A percentile compares a stretch with the other conserved stretches of the same genome.
Conservation (phyloP, 1,140 invertebrate species). For the Atta cephalotes region DNA sequence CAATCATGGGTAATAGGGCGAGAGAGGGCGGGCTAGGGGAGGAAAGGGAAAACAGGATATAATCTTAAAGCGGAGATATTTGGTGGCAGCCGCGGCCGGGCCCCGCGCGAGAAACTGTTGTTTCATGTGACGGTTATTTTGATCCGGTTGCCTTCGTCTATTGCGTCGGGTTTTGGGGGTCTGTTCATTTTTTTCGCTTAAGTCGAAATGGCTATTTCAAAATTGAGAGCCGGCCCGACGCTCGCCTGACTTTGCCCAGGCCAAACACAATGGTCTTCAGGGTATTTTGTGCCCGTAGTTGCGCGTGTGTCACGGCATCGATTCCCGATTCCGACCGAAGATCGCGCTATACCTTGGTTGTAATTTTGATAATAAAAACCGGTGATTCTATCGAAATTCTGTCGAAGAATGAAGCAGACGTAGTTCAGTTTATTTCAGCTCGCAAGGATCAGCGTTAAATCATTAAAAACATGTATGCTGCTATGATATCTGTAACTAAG, state of each 20-base stretch:
- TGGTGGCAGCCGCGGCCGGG: constrained; percentile 83
- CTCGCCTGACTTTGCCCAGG: constrained; percentile 86
- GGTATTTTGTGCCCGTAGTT: constrained; percentile 67
- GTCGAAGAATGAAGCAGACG: neutral
- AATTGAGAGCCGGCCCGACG: constrained; percentile 88
- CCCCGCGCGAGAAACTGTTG: constrained; percentile 89
- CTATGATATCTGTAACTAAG: constrained; percentile 38
- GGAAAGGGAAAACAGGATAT: neutral
- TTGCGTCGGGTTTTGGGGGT: constrained; percentile 89
- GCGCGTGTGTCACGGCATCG: constrained; percentile 51
- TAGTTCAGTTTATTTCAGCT: neutral
- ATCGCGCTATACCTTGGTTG: constrained; percentile 15
- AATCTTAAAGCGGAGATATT: constrained; percentile 72
- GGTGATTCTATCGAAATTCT: constrained; percentile 7
- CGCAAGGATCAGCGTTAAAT: constrained; percentile 39
- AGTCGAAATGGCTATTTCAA: constrained; percentile 89
- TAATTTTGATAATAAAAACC: constrained; percentile 49
- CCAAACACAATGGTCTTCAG: constrained; percentile 80
- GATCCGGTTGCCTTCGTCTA: constrained; percentile 88
- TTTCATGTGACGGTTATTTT: constrained; percentile 89
- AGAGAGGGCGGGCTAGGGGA: constrained; percentile 35
- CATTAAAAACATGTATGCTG: neutral
- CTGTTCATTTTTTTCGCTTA: constrained; percentile 87
- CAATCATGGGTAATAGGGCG: constrained; percentile 21
- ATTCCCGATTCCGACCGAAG: constrained; percentile 56